phyloP scores from a whole-genome alignment of 2,113 vertebrate genomes.

The Eolophus roseicapilla region DNA sequence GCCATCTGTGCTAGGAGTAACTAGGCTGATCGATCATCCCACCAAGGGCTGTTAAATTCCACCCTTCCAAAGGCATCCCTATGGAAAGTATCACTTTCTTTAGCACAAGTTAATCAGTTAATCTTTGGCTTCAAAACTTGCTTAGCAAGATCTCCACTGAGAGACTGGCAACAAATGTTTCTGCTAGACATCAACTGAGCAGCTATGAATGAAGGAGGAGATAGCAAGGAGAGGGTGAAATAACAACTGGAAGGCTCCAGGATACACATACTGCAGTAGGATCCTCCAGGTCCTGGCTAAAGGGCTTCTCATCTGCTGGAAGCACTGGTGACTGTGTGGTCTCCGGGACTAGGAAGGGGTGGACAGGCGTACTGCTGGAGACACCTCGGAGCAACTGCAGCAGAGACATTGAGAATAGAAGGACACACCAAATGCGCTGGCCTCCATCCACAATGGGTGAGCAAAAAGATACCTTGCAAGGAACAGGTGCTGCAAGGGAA shows the following conservation, averaged over 20 bases:
- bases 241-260: neutral
- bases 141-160: neutral
- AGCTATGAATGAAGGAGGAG: neutral
- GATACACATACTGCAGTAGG: neutral
- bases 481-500: neutral
- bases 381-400: slow-evolving; percentile 54
- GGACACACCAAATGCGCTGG: neutral
- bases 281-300: neutral
- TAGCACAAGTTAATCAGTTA: neutral
- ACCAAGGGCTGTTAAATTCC: neutral
- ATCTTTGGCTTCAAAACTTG: neutral
- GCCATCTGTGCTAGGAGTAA: neutral
- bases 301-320: neutral
- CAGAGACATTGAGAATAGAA: neutral
- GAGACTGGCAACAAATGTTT: neutral
- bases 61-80: neutral
- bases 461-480: neutral
- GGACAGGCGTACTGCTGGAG: slow-evolving; percentile 73
- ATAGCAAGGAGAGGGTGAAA: neutral
- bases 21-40: neutral
- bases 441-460: neutral
- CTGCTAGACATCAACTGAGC: neutral
- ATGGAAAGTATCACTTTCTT: neutral
- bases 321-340: slow-evolving; percentile 29
- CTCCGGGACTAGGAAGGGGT: slow-evolving; percentile 31